Evolutionary conservation across 37 sponge, comb jelly and placozoan species (phyloP).

Genomic region (Dysidea cf. avara): DNA sequence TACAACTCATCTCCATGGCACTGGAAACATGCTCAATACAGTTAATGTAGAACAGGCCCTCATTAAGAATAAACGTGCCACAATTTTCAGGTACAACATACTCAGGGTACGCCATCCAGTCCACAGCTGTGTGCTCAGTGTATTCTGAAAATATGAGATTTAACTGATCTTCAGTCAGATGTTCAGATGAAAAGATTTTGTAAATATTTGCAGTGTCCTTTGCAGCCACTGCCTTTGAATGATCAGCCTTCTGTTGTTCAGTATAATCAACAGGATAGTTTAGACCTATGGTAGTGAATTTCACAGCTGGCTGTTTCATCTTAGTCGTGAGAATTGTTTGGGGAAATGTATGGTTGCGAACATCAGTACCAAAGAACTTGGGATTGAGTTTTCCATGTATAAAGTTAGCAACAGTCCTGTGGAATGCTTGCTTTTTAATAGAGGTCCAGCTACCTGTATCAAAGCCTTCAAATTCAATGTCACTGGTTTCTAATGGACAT

Average conservation of each 20-base stretch:
- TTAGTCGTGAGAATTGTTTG: constrained; percentile 46
- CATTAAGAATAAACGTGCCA: constrained; percentile 73
- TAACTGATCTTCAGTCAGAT: constrained; percentile 52
- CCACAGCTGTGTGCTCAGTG: constrained; percentile 8
- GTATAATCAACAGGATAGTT: constrained; percentile 52
- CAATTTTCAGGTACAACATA: constrained; percentile 73
- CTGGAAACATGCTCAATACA: constrained; percentile 89
- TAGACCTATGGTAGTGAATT: constrained; percentile 46
- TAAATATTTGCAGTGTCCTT: constrained; percentile 45
- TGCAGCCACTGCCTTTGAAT: constrained; percentile 31
- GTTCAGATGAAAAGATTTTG: constrained; percentile 70
- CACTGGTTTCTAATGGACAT: constrained; percentile 51
- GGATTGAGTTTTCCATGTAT: constrained; percentile 63
- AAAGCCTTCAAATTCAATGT: constrained; percentile 61
- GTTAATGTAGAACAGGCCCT: constrained; percentile 81
- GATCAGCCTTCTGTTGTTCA: constrained; percentile 29
- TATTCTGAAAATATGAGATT: constrained; percentile 41
- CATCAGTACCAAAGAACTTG: constrained; percentile 38
- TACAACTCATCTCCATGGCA: constrained; percentile 93
- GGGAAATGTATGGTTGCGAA: constrained; percentile 39
- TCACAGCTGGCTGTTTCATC: constrained; percentile 28
- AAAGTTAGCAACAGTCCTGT: constrained; percentile 78
- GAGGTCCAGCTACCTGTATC: constrained; percentile 47
- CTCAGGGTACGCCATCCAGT: constrained; percentile 88
- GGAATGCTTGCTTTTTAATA: constrained; percentile 45